Evolutionary conservation across 23 tunicate species (phyloP).

Genomic region (Ascidia mentula): DNA sequence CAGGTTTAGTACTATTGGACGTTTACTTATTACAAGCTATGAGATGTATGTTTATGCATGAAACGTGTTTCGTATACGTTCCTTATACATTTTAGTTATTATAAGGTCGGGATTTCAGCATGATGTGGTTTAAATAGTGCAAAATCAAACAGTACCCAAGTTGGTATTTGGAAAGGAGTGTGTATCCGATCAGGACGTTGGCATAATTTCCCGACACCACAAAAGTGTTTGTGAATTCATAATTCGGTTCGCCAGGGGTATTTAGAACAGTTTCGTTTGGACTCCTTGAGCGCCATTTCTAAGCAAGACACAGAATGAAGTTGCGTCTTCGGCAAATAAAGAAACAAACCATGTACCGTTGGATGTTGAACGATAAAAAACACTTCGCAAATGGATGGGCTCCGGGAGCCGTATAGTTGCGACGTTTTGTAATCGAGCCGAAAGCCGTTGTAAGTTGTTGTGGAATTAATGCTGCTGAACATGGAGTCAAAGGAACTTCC

Average conservation of each 20-base stretch:
- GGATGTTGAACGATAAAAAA: not conserved
- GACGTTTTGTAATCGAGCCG: not conserved
- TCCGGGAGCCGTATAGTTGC: conserved; percentile 2
- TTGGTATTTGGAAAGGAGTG: not conserved
- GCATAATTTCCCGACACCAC: not conserved
- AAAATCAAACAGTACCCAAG: not conserved
- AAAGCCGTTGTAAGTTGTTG: not conserved
- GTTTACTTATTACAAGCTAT: too few species aligned
- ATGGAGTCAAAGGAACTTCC: not conserved
- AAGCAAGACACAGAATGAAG: not conserved
- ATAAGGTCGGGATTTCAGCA: not conserved
- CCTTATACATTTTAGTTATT: not conserved
- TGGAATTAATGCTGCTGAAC: not conserved
- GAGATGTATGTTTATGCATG: too few species aligned
- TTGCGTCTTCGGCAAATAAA: too few species aligned
- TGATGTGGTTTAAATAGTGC: not conserved
- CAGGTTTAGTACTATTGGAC: too few species aligned
- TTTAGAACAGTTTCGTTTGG: not conserved
- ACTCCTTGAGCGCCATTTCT: not conserved
- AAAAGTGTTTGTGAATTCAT: not conserved
- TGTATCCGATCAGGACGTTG: not conserved
- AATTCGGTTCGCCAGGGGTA: not conserved
- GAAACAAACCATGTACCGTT: too few species aligned
- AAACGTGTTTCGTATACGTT: too few species aligned
- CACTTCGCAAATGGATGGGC: conserved; percentile 23